Evolutionary conservation across 2,113 vertebrate species (phyloP).

Genomic region (Larimichthys crocea): DNA sequence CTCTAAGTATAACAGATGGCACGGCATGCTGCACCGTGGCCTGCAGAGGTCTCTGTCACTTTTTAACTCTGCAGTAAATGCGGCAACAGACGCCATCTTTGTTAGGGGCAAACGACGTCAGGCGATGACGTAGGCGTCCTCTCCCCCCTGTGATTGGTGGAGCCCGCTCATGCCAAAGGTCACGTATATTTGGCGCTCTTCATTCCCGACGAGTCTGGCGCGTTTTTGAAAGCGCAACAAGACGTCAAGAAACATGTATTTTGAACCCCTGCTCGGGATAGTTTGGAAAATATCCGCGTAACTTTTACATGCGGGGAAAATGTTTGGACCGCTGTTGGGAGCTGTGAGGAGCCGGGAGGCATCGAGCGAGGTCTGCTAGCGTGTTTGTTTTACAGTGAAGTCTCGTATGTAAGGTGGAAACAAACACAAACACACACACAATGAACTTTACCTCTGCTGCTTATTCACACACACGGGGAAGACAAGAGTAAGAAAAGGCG

Average conservation of each 20-base stretch:
- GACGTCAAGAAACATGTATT: slow-evolving; percentile 27
- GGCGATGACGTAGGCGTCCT: not conserved
- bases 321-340: slow-evolving; percentile 14
- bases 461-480: not conserved
- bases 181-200: slow-evolving; percentile 81
- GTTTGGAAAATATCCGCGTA: not conserved
- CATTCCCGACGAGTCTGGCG: slow-evolving; percentile 60
- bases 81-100: slow-evolving; percentile 51
- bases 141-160: slow-evolving; percentile 71
- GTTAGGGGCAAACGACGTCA: slow-evolving; percentile 36
- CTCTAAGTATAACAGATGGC: too few species aligned
- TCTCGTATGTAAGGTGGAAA: not conserved
- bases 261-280: rapidly evolving
- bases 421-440: not conserved
- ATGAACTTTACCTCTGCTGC: slow-evolving; percentile 16
- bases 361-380: slow-evolving; percentile 44
- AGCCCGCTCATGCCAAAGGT: slow-evolving; percentile 48
- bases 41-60: slow-evolving; percentile 50
- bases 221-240: slow-evolving; percentile 67
- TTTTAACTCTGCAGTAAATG: not conserved
- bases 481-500: slow-evolving; percentile 2
- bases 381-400: slow-evolving; percentile 50
- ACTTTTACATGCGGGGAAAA: not conserved
- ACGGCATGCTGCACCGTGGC: not conserved
- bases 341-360: not conserved